Percentiles rank a stretch among this genome's conserved stretches.
These are phyloP conservation scores for Drosophila quadrilineata DNA, from an alignment of 1,140 invertebrate species.

Conservation along the genomic window DNA sequence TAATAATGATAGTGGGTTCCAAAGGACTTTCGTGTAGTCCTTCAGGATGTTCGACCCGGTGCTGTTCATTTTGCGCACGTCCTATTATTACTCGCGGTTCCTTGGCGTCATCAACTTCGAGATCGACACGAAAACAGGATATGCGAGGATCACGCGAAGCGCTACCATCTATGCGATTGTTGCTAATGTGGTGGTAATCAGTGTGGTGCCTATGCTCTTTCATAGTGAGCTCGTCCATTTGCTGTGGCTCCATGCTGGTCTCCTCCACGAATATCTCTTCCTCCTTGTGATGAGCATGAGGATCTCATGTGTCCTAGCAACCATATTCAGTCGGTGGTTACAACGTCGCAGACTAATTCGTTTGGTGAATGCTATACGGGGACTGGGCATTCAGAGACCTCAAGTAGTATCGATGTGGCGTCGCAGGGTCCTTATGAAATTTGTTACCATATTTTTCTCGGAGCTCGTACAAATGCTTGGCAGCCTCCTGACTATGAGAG, in stretches of 20 bases:
- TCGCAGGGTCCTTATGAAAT: slow-evolving; percentile 13
- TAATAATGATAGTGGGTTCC: neutral
- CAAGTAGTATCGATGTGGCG: slow-evolving; percentile 14
- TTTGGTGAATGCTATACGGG: slow-evolving; percentile 18
- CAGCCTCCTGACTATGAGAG: neutral
- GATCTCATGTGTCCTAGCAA: slow-evolving; percentile 10
- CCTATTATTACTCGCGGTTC: slow-evolving; percentile 30
- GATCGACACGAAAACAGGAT: slow-evolving; percentile 27
- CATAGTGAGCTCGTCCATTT: neutral
- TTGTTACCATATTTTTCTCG: neutral
- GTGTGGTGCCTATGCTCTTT: neutral
- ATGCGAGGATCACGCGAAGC: slow-evolving; percentile 1
- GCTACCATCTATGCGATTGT: slow-evolving; percentile 27
- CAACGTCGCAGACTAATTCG: slow-evolving; percentile 11
- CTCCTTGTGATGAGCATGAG: slow-evolving; percentile 27
- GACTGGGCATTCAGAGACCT: slow-evolving; percentile 18
- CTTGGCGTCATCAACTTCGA: slow-evolving; percentile 52
- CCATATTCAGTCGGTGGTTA: slow-evolving; percentile 41
- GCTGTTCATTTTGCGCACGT: slow-evolving; percentile 18
- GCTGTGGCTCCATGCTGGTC: neutral
- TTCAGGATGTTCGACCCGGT: slow-evolving; percentile 30
- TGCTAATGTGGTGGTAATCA: neutral
- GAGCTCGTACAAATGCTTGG: slow-evolving; percentile 19
- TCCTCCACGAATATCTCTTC: slow-evolving; percentile 45
- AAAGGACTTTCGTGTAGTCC: neutral